A percentile compares a stretch with the other conserved stretches of the same genome.
Evolutionary conservation across 2,888 invertebrate genomes (phyloP).

Genomic region (Caenorhabditis angaria): DNA sequence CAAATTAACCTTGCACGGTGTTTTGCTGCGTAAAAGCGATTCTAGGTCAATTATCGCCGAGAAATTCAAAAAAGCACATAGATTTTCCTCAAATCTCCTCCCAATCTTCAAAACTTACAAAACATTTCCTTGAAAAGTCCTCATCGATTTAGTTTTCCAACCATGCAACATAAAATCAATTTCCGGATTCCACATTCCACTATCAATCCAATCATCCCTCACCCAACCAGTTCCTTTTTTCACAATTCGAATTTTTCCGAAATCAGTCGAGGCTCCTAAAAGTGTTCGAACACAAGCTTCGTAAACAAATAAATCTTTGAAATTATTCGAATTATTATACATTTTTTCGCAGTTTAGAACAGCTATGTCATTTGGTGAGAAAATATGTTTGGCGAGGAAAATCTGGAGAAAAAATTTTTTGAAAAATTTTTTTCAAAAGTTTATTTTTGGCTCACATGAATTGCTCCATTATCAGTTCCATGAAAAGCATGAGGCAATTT

Average conservation of each 20-base stretch:
- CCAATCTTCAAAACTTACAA: conserved; percentile 11
- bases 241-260: conserved; percentile 41
- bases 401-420: conserved; percentile 39
- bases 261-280: conserved; percentile 46
- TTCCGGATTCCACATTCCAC: conserved; percentile 38
- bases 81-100: no score
- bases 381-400: conserved; percentile 27
- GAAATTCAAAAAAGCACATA: no score
- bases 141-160: conserved; percentile 25
- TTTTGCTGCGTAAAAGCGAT: no score
- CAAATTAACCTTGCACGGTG: no score
- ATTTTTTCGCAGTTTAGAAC: conserved; percentile 28
- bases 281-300: conserved; percentile 58
- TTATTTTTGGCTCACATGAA: conserved; percentile 9
- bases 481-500: conserved; percentile 42
- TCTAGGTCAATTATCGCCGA: no score
- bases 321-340: conserved; percentile 45
- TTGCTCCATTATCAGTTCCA: conserved; percentile 53
- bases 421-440: no score
- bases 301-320: conserved; percentile 53
- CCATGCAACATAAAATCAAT: conserved; percentile 51
- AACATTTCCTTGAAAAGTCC: neutral
- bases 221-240: conserved; percentile 34
- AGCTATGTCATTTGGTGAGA: conserved; percentile 6
- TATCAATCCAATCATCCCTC: conserved; percentile 47